These are phyloP conservation scores for Smittia sp. DNA, from an alignment of 2,888 invertebrate species.

Conservation along the genomic window DNA sequence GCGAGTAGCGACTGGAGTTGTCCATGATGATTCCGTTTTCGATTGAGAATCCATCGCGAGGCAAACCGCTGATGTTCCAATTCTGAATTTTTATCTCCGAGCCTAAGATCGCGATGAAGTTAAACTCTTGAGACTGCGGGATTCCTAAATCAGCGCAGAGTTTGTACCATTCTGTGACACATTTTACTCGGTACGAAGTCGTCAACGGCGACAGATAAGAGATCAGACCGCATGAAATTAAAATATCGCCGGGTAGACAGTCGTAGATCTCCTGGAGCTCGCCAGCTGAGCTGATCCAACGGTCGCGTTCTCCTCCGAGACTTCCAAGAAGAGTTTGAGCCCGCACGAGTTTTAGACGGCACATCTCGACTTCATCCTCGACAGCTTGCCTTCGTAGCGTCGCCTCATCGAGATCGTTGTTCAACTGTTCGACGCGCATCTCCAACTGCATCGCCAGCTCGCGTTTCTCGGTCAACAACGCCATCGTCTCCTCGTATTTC, in stretches of 20 bases:
- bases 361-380: slow-evolving; percentile 75
- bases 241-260: slow-evolving; percentile 82
- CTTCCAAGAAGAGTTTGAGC: slow-evolving; percentile 87
- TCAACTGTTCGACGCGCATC: slow-evolving; percentile 69
- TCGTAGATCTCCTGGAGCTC: slow-evolving; percentile 73
- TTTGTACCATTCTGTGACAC: slow-evolving; percentile 70
- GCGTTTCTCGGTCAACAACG: slow-evolving; percentile 78
- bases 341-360: slow-evolving; percentile 77
- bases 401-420: slow-evolving; percentile 67
- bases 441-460: slow-evolving; percentile 74
- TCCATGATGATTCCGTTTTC: slow-evolving; percentile 84
- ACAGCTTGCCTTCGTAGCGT: slow-evolving; percentile 74
- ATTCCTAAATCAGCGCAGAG: slow-evolving; percentile 67
- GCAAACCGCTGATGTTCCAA: slow-evolving; percentile 84
- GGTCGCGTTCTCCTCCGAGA: slow-evolving; percentile 80
- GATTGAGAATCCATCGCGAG: slow-evolving; percentile 79
- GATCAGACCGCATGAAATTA: slow-evolving; percentile 84
- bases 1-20: slow-evolving; percentile 81
- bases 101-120: slow-evolving; percentile 72
- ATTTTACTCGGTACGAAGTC: slow-evolving; percentile 60
- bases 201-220: slow-evolving; percentile 88
- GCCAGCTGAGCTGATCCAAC: slow-evolving; percentile 78
- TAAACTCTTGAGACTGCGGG: slow-evolving; percentile 72
- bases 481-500: slow-evolving; percentile 79
- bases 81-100: slow-evolving; percentile 67